Evolutionary conservation across 2,113 vertebrate species (phyloP).

Genomic region (Morone saxatilis): DNA sequence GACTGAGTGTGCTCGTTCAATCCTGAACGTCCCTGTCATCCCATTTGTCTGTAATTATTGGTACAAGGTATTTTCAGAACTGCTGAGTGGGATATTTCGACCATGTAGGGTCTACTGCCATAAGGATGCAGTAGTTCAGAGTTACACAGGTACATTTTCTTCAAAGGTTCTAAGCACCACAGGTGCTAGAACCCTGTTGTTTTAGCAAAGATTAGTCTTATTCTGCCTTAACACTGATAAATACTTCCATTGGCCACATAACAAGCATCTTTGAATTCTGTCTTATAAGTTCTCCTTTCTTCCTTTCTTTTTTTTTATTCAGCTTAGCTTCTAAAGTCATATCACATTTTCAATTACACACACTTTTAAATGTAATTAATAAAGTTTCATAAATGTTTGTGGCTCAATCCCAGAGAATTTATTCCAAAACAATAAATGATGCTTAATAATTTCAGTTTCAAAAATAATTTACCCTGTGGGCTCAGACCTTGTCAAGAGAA

Average conservation of each 20-base stretch:
- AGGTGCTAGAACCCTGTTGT: slow-evolving; percentile 34
- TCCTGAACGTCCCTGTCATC: slow-evolving; percentile 2
- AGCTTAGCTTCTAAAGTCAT: neutral
- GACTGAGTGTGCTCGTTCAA: slow-evolving; percentile 21
- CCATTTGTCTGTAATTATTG: slow-evolving; percentile 50
- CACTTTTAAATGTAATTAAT: neutral
- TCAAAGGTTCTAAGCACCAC: slow-evolving; percentile 29
- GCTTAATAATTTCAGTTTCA: slow-evolving; percentile 5
- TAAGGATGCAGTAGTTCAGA: slow-evolving; percentile 2
- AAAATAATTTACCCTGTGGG: slow-evolving; percentile 5
- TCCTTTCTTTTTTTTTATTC: too few species aligned
- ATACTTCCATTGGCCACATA: slow-evolving; percentile 6
- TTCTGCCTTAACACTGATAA: neutral
- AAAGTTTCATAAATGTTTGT: slow-evolving; percentile 18
- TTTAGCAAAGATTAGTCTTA: slow-evolving; percentile 9
- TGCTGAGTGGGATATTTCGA: slow-evolving; percentile 22
- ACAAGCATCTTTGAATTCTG: neutral
- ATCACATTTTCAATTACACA: neutral
- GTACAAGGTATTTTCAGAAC: slow-evolving; percentile 51
- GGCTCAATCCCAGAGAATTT: neutral
- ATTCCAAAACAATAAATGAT: slow-evolving; percentile 9
- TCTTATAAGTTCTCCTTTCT: neutral
- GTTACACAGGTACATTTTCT: slow-evolving; percentile 33
- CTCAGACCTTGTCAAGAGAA: slow-evolving; percentile 27
- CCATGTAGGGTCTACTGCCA: slow-evolving; percentile 27